A percentile compares a stretch with the other conserved stretches of the same genome.
These are phyloP conservation scores for Drosophila gunungcola DNA, from an alignment of 1,140 invertebrate genomes.

Conservation along the genomic window DNA sequence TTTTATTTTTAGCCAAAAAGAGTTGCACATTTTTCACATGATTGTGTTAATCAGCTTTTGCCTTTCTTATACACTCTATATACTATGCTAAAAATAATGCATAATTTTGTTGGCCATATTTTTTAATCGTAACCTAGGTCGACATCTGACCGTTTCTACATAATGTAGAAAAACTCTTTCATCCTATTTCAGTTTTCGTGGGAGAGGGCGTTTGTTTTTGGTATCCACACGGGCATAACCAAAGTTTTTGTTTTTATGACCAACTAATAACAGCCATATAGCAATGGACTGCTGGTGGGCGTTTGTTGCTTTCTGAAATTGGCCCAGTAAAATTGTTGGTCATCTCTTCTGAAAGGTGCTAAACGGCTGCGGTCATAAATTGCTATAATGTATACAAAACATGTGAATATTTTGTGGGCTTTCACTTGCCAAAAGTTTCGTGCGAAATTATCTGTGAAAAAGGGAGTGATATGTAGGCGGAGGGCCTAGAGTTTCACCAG, in stretches of 20 bases:
- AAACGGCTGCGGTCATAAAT: slow-evolving; percentile 68
- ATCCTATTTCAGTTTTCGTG: background rate
- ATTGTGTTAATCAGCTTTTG: slow-evolving; percentile 71
- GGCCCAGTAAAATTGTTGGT: slow-evolving; percentile 27
- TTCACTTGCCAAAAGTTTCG: slow-evolving; percentile 65
- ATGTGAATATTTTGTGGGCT: slow-evolving; percentile 65
- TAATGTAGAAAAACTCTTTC: slow-evolving; percentile 31
- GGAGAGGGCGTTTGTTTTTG: slow-evolving; percentile 28
- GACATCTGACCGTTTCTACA: slow-evolving; percentile 62
- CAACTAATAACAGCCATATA: slow-evolving; percentile 31
- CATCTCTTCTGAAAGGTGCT: slow-evolving; percentile 56
- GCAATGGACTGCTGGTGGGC: slow-evolving; percentile 31
- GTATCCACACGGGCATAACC: slow-evolving; percentile 27
- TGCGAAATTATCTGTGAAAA: slow-evolving; percentile 52
- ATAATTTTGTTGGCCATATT: slow-evolving; percentile 40
- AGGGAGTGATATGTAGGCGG: slow-evolving; percentile 14
- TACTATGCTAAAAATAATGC: slow-evolving; percentile 42
- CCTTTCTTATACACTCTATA: slow-evolving; percentile 26
- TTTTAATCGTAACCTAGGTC: slow-evolving; percentile 12
- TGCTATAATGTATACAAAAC: slow-evolving; percentile 44
- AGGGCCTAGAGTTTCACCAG: slow-evolving; percentile 29
- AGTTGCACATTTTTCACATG: slow-evolving; percentile 72
- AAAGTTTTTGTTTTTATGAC: slow-evolving; percentile 24
- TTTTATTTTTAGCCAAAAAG: slow-evolving; percentile 64
- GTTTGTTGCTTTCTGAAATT: slow-evolving; percentile 12